phyloP scores from a whole-genome alignment of 2,797 vertebrate species.

The Gallinago stenura region DNA sequence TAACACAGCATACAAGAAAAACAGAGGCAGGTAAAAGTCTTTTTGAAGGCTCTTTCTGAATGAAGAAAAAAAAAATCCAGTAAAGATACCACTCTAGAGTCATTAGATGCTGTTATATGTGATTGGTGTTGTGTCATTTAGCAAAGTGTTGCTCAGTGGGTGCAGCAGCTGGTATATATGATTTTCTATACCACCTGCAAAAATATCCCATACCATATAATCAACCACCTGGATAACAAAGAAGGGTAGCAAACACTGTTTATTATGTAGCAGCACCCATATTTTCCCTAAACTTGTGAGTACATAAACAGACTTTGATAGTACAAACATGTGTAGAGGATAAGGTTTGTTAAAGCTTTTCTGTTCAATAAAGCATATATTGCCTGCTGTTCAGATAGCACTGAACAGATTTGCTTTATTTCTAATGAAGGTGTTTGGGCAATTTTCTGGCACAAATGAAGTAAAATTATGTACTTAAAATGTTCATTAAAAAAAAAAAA shows the following conservation, averaged over 20 bases:
- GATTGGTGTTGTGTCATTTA: constrained; percentile 76
- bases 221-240: constrained; percentile 80
- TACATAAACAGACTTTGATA: constrained; percentile 67
- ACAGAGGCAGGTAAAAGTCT: constrained; percentile 39
- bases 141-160: constrained; percentile 74
- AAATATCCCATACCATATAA: constrained; percentile 79
- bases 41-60: constrained; percentile 65
- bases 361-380: constrained; percentile 82
- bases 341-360: constrained; percentile 79
- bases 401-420: constrained; percentile 80
- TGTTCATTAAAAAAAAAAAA: constrained; percentile 65
- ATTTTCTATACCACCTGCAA: constrained; percentile 83
- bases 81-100: constrained; percentile 67
- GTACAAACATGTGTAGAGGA: constrained; percentile 63
- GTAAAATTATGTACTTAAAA: constrained; percentile 80
- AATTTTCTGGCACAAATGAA: constrained; percentile 80
- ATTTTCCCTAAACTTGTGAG: constrained; percentile 68
- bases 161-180: constrained; percentile 78
- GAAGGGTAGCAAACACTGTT: constrained; percentile 59
- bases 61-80: constrained; percentile 37
- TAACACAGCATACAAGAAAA: constrained; percentile 60
- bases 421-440: constrained; percentile 79
- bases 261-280: constrained; percentile 69
- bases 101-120: constrained; percentile 73
- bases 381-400: constrained; percentile 77